Evolutionary conservation across 1,140 invertebrate genomes (phyloP).

Genomic region (Marisa cornuarietis): DNA sequence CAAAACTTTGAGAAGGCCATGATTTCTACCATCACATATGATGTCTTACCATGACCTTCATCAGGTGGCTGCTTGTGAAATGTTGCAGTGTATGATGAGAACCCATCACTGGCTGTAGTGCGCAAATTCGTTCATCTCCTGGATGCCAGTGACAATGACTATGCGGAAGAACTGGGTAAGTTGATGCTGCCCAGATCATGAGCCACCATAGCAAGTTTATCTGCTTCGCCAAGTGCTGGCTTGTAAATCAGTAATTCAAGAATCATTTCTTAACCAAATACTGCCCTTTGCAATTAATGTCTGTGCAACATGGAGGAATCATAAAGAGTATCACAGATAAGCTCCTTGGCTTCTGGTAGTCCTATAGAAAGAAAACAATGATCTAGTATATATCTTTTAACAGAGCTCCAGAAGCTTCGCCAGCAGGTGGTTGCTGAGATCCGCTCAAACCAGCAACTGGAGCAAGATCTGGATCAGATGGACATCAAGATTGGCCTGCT

Average conservation of each 20-base stretch:
- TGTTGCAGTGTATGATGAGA: constrained; percentile 70
- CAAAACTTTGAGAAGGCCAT: not conserved
- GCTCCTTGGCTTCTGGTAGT: not conserved
- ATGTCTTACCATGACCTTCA: not conserved
- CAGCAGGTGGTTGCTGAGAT: constrained; percentile 81
- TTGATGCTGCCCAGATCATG: not conserved
- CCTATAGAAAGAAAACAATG: no score
- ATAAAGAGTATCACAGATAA: no score
- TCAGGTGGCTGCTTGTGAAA: constrained; percentile 2
- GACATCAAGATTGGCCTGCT: constrained; percentile 85
- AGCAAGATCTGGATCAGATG: constrained; percentile 80
- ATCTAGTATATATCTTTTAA: constrained; percentile 17
- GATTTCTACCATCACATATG: not conserved
- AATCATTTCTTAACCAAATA: no score
- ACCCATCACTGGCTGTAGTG: constrained; percentile 78
- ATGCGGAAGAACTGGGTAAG: constrained; percentile 68
- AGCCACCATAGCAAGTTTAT: no score
- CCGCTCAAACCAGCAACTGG: constrained; percentile 79
- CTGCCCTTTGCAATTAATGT: no score
- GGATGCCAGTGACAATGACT: constrained; percentile 79
- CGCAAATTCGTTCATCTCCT: constrained; percentile 78
- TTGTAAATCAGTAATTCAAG: not conserved
- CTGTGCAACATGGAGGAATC: no score
- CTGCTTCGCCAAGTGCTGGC: no score
- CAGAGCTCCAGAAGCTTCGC: constrained; percentile 72